Evolutionary conservation across 92 coral and sea anemone species (phyloP), one percentile per base, ranked within the genome.

Genomic region (Montipora capitata): DNA sequence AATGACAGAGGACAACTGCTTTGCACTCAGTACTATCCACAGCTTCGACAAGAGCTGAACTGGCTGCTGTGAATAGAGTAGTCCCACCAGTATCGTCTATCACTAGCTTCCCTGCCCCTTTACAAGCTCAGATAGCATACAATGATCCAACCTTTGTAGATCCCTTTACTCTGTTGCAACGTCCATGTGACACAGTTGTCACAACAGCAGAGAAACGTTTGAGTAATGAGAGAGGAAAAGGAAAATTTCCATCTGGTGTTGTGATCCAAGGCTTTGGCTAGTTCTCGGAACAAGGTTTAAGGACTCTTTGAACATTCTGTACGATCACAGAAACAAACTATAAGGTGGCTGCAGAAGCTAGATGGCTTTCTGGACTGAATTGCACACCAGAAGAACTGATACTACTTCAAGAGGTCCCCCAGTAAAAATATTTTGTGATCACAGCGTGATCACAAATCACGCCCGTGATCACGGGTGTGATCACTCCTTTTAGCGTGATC

Each of bases 281-380:
- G 1, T 90, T 85, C 78, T 72, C 71, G 4, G 82, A 90, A 74
- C 40, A 79, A 38, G 90, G 87, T 70, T 16, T 90, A 44, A 59
- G 71, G 38, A 72, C 80, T 40, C 87, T 90, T 4, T 56, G 62
- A 63, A 79, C 14, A 68, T 85, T 77, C 51, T 90, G 74, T 68
- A 1, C 38, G 13, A 45, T 73, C 16, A 18, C 70, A 10, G 70
- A 75, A 7, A 74, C 67, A 42, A 72, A 17, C 44, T 15, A 66
- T 10, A 51, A 44, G 11, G 83, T 91, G 17, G n/a, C 76, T 35
- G 76, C 90, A 9, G 94, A 91, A 52, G 74, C 68, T 52, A 13
- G 73, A 15, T 91, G 94, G 91, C 84, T 91, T 39, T 59, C 18
- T n/a, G 68, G 79, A 56, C 54, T 70, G 2, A 52, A 42, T 10